These are phyloP conservation scores for Limosa lapponica DNA, from an alignment of 2,797 vertebrate genomes.

Conservation along the genomic window DNA sequence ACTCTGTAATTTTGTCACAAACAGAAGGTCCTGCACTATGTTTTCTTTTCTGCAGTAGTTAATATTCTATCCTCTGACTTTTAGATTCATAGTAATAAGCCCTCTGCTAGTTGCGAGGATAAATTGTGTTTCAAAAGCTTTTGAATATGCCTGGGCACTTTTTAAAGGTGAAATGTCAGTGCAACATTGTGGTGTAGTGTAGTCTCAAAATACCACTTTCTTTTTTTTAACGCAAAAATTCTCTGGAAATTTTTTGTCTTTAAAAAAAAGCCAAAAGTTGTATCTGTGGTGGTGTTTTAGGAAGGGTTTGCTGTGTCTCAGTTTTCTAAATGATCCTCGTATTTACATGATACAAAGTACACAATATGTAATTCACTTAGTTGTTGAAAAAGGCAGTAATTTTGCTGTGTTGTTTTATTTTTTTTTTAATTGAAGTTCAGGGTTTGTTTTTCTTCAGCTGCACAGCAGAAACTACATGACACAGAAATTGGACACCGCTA, in stretches of 20 bases:
- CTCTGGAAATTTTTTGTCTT: not conserved
- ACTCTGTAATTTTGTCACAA: slow-evolving; percentile 83
- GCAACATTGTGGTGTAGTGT: not conserved
- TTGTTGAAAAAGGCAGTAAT: slow-evolving; percentile 32
- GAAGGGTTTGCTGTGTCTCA: not conserved
- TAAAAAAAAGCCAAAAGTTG: not conserved
- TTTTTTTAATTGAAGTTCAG: slow-evolving; percentile 65
- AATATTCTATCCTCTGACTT: slow-evolving; percentile 68
- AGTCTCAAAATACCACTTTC: not conserved
- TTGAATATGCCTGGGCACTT: slow-evolving; percentile 34
- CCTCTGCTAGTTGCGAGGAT: slow-evolving; percentile 55
- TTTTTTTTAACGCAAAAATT: not conserved
- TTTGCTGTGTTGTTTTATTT: slow-evolving; percentile 15
- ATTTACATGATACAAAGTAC: slow-evolving; percentile 24
- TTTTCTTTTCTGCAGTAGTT: slow-evolving; percentile 76
- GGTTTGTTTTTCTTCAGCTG: slow-evolving; percentile 56
- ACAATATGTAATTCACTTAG: slow-evolving; percentile 33
- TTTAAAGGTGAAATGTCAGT: slow-evolving; percentile 66
- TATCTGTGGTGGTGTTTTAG: not conserved
- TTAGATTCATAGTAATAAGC: slow-evolving; percentile 66
- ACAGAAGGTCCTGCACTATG: slow-evolving; percentile 79
- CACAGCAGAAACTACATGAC: slow-evolving; percentile 59
- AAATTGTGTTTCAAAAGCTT: slow-evolving; percentile 65
- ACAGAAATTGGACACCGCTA: slow-evolving; percentile 63
- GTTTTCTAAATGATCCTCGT: not conserved